A percentile compares a stretch with the other conserved stretches of the same genome.
Evolutionary conservation across 2,797 vertebrate genomes (phyloP).

Genomic region (Phrynocephalus forsythii): DNA sequence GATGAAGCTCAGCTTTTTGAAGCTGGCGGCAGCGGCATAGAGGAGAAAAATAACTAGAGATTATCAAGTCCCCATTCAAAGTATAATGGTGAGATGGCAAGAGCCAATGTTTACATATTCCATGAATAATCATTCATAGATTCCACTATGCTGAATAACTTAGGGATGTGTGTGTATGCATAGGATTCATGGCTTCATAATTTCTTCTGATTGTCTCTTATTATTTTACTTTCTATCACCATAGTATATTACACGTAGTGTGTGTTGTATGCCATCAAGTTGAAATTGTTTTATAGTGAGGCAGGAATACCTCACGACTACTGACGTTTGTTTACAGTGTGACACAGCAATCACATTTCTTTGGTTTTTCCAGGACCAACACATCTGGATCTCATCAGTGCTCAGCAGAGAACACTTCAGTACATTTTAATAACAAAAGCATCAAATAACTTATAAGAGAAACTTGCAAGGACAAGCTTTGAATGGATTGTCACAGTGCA

Average conservation of each 20-base stretch:
- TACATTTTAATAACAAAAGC: background rate
- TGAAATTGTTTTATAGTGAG: background rate
- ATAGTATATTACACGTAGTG: no score
- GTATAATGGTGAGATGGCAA: no score
- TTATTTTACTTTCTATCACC: no score
- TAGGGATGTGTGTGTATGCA: background rate
- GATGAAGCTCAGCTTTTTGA: no score
- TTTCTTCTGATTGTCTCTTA: no score
- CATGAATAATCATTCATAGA: background rate
- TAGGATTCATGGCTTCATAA: no score
- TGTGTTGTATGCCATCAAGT: no score
- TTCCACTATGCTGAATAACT: background rate
- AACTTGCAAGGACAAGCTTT: background rate
- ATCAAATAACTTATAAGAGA: background rate
- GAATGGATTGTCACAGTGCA: background rate
- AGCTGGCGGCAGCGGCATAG: no score
- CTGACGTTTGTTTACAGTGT: background rate
- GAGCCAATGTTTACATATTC: no score
- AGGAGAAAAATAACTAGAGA: no score
- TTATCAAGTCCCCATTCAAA: no score
- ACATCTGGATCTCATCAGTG: conserved; percentile 12
- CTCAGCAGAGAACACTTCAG: background rate
- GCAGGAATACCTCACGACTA: background rate
- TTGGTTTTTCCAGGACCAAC: background rate
- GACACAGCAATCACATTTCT: conserved; percentile 4